Evolutionary conservation across 2,888 invertebrate genomes (phyloP).

Genomic region (Caenorhabditis drosophilae): DNA sequence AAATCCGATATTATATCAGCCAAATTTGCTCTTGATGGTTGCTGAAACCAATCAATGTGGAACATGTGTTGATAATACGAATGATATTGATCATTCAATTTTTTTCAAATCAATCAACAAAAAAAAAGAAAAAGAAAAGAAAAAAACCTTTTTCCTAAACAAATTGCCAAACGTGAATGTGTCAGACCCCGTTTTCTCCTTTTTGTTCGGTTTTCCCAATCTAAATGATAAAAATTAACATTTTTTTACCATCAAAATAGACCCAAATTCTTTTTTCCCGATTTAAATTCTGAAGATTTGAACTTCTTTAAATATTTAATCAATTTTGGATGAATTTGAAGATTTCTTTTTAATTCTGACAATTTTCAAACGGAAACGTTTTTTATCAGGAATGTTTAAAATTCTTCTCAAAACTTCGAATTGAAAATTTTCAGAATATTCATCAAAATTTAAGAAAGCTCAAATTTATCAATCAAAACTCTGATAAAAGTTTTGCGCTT

Average conservation of each 20-base stretch:
- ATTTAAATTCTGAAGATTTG: not conserved
- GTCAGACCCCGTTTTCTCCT: constrained; percentile 41
- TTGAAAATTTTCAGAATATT: not conserved
- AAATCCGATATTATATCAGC: constrained; percentile 35
- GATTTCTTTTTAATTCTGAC: not conserved
- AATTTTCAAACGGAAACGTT: no score
- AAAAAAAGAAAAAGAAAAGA: no score
- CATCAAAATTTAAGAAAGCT: not conserved
- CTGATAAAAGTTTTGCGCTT: not conserved
- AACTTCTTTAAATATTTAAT: not conserved
- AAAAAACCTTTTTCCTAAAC: constrained; percentile 37
- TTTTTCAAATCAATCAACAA: not conserved
- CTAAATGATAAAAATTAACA: no score
- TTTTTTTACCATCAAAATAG: no score
- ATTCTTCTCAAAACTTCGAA: no score
- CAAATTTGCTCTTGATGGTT: constrained; percentile 19
- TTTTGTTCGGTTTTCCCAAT: constrained; percentile 21
- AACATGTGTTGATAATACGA: no score
- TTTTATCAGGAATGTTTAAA: no score
- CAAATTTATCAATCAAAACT: not conserved
- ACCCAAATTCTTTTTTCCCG: not conserved
- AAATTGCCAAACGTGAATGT: constrained; percentile 42
- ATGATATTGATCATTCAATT: no score
- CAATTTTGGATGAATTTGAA: not conserved
- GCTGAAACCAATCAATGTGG: constrained; percentile 10